Evolutionary conservation across 2,888 invertebrate genomes (phyloP), one percentile per base, ranked within the genome.

Genomic region (Rhyacophila evoluta): DNA sequence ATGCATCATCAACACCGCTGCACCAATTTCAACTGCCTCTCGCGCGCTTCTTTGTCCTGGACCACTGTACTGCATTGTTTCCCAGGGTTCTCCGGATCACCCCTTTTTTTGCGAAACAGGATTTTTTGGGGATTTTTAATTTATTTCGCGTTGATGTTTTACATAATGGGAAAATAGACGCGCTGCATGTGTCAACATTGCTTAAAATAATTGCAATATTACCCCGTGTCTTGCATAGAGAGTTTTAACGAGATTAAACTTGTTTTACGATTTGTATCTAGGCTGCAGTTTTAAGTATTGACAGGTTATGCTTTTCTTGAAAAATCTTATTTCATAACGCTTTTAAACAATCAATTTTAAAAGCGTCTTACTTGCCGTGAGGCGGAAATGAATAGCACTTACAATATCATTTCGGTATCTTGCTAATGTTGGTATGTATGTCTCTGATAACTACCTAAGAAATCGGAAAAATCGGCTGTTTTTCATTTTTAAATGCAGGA

Each of bases 11-110:
- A 25, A 55, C 25, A 25, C 55, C 55, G 55, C 25, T 55, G 55
- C 55, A 55, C 55, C 55, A 55, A 55, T 55, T 55, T 55, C 55
- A 55, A 55, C 55, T 55, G 19, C 55, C 55, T 55, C 55, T 25
- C 55, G 25, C 25, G 55, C 19, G 4, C 41, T 25, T 19, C 25
- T 55, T 55, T 55, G 25, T 55, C 19, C 10, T 8, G 55, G 55
- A 55, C 39, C 12, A 39, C 39, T 39, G 12, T 39, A n/a, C 29
- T 55, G 55, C 55, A 55, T 55, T 55, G 55, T 55, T 25, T 55
- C 55, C 55, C 55, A 55, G 55, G 55, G 55, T 55, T 55, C 6
- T 33, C n/a, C 55, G 12, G 55, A 10, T 55, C 55, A 55, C 55
- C 55, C 55, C 12, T 55, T 55, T 25, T 10, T 25, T 15, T 12